Evolutionary conservation across 2,797 vertebrate species (phyloP), one percentile per base, ranked within the genome.

Genomic region (Erethizon dorsatum): DNA sequence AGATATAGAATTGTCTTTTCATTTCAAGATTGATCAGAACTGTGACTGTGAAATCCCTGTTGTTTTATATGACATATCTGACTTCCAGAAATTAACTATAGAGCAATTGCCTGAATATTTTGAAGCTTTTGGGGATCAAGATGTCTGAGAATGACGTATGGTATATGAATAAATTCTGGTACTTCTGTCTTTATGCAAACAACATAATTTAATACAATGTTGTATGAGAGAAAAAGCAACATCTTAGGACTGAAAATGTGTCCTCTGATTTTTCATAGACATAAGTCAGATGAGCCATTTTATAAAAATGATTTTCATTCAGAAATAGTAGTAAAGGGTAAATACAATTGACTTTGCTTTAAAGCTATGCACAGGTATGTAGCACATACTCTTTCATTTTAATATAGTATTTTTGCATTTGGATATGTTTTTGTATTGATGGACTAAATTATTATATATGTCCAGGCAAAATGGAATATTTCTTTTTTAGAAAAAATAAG

Each of bases 21-120:
- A 56, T 67, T n/a, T 97, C 59, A 93, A 10, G 69, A 82, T 56
- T 93, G 80, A 93, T 93, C 45, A 50, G 45, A 88, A 78, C 7
- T 57, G 50, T 94, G 82, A 45, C 28, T 92, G 1, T 91, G 57
- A 94, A 94, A 86, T 79, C 56, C 71, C 24, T 73, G 18, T 10
- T 96, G 65, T 54, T 96, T 88, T 87, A 57, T 69, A 31, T 78
- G 33, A 57, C 17, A 14, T 91, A 75, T 54, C 52, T 93, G 63
- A 84, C 47, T 28, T 45, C 26, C 9, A 61, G 79, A 93, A 83
- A 77, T 73, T 78, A 79, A 50, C 20, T 86, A 85, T 88, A 69
- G 11, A 93, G 11, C 26, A 91, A 73, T 90, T 85, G 20, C 17
- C 33, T 88, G 45, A 54, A 57, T 85, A 80, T 92, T 92, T 96